Conservation (phyloP, 2,797 vertebrate genomes). For the Chrysocyon brachyurus region DNA sequence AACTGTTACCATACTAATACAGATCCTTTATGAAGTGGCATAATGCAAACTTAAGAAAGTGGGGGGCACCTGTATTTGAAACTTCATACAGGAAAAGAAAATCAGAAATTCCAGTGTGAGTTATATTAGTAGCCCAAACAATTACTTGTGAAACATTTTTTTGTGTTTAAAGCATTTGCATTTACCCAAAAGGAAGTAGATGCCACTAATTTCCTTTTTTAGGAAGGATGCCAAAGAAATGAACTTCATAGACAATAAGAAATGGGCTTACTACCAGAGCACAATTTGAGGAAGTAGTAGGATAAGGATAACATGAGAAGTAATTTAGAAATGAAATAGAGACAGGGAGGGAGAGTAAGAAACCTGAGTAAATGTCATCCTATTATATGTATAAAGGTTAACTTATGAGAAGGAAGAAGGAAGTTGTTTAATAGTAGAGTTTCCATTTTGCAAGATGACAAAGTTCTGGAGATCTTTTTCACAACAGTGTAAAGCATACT, state of each 20-base stretch:
- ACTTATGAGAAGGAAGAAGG: background rate
- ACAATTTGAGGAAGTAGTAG: background rate
- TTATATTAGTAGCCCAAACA: constrained; percentile 1
- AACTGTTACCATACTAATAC: background rate
- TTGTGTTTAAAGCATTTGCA: background rate
- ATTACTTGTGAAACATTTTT: background rate
- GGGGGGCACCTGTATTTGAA: background rate
- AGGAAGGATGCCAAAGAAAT: background rate
- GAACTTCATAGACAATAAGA: background rate
- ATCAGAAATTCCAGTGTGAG: constrained; percentile 20
- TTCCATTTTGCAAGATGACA: constrained; percentile 9
- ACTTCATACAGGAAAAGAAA: background rate
- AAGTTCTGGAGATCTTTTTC: background rate
- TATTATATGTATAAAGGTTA: background rate
- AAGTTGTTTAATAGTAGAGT: background rate
- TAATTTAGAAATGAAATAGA: background rate
- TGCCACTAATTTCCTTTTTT: constrained; percentile 18
- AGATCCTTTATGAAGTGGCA: background rate
- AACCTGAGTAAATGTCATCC: background rate
- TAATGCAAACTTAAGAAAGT: background rate
- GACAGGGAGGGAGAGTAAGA: background rate
- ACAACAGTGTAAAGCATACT: background rate
- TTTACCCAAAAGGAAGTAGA: background rate
- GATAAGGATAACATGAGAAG: background rate
- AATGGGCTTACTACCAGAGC: background rate